These are phyloP conservation scores for Choloepus didactylus DNA, from an alignment of 2,797 vertebrate genomes.

Conservation along the genomic window DNA sequence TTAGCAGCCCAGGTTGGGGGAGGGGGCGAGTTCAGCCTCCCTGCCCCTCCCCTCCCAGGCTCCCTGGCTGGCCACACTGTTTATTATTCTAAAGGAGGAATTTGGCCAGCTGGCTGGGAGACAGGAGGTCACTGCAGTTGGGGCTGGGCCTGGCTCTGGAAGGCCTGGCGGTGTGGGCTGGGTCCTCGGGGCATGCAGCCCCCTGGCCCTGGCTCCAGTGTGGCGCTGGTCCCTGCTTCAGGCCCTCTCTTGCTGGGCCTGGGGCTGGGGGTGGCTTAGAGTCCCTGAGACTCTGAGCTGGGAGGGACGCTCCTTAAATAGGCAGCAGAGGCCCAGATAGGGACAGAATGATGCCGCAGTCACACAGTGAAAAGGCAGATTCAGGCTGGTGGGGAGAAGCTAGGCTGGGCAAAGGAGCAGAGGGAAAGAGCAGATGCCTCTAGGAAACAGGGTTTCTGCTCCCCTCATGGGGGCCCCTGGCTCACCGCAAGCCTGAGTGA, in stretches of 20 bases:
- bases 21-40: slow-evolving; percentile 73
- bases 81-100: slow-evolving; percentile 91
- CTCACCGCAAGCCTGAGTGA: neutral
- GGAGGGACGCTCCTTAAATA: neutral
- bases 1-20: slow-evolving; percentile 79
- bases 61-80: slow-evolving; percentile 84
- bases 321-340: neutral
- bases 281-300: neutral
- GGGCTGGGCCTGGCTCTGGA: slow-evolving; percentile 75
- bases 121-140: slow-evolving; percentile 81
- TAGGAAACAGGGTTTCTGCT: neutral
- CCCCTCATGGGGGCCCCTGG: neutral
- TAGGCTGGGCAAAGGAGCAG: neutral
- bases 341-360: neutral
- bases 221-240: neutral
- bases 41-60: slow-evolving; percentile 59
- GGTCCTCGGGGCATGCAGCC: slow-evolving; percentile 24
- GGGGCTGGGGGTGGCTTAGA: neutral
- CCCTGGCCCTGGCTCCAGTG: neutral
- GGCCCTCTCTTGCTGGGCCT: neutral
- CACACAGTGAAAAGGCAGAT: slow-evolving; percentile 22
- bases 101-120: slow-evolving; percentile 85
- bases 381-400: neutral
- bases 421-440: neutral
- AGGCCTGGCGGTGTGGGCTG: slow-evolving; percentile 33